phyloP scores from a whole-genome alignment of 35 echinoderm and acorn worm species.

The Hemicentrotus pulcherrimus region DNA sequence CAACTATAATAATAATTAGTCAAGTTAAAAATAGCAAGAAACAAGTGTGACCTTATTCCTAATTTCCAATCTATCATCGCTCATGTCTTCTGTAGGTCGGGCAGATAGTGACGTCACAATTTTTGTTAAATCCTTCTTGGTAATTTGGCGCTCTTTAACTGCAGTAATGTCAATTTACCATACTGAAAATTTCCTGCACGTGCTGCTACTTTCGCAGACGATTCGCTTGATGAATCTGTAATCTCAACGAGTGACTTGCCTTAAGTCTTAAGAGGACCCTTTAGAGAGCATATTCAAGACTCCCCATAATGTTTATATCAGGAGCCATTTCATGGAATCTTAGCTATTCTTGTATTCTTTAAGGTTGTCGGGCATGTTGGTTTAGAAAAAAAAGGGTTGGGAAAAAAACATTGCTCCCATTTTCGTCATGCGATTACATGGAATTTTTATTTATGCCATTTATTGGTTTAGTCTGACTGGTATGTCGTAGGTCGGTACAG shows the following conservation, averaged over 20 bases:
- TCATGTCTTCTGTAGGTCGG: not conserved
- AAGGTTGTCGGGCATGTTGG: not conserved
- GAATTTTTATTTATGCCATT: not conserved
- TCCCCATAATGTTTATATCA: not conserved
- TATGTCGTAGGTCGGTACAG: not conserved
- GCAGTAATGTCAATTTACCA: not conserved
- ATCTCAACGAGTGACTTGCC: not conserved
- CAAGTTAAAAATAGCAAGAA: not conserved
- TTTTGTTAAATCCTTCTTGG: not conserved
- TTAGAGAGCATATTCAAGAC: not conserved
- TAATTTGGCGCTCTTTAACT: not conserved
- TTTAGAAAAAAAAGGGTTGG: no score
- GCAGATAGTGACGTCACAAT: not conserved
- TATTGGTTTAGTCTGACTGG: not conserved
- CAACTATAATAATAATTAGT: no score
- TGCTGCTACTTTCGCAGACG: not conserved
- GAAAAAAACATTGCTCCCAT: not conserved
- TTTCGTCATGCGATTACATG: not conserved
- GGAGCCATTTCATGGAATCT: not conserved
- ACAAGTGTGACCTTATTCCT: not conserved
- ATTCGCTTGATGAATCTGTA: constrained; percentile 1
- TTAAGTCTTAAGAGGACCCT: not conserved
- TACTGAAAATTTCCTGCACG: not conserved
- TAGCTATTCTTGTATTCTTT: not conserved
- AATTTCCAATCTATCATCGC: not conserved